These are phyloP conservation scores for Helicoverpa assulta DNA, from an alignment of 2,888 invertebrate species.

Conservation along the genomic window DNA sequence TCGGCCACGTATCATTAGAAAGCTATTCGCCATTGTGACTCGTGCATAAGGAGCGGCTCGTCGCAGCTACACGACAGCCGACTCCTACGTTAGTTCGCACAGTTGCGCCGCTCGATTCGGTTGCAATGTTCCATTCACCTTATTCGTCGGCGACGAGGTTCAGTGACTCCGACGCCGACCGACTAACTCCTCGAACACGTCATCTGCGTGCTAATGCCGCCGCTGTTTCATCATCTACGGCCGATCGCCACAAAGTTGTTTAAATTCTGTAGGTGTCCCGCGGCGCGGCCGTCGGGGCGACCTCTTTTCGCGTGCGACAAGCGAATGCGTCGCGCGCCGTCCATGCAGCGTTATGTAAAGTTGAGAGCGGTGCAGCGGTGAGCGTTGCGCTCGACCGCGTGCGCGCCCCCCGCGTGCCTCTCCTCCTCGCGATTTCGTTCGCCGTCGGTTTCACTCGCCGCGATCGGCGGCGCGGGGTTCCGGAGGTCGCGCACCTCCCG, in stretches of 20 bases:
- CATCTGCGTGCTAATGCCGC: constrained; percentile 85
- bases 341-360: constrained; percentile 87
- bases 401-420: constrained; percentile 74
- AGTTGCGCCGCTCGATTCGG: constrained; percentile 79
- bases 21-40: constrained; percentile 76
- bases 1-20: constrained; percentile 84
- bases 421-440: constrained; percentile 80
- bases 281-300: constrained; percentile 77
- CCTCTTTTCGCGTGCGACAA: constrained; percentile 82
- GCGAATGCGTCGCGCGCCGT: constrained; percentile 68
- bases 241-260: constrained; percentile 78
- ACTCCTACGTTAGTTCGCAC: constrained; percentile 73
- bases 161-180: constrained; percentile 86
- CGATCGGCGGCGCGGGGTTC: constrained; percentile 78
- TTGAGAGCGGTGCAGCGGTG: constrained; percentile 83
- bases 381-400: constrained; percentile 88
- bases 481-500: constrained; percentile 86
- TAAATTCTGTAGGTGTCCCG: constrained; percentile 84
- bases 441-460: constrained; percentile 81
- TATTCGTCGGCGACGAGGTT: constrained; percentile 86
- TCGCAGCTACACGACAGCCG: constrained; percentile 66
- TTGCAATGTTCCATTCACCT: constrained; percentile 89
- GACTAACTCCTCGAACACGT: constrained; percentile 84
- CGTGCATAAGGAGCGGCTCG: constrained; percentile 78
- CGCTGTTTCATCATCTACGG: constrained; percentile 81